phyloP scores from a whole-genome alignment of 2,797 vertebrate genomes.

The Thripadectes ignobilis region DNA sequence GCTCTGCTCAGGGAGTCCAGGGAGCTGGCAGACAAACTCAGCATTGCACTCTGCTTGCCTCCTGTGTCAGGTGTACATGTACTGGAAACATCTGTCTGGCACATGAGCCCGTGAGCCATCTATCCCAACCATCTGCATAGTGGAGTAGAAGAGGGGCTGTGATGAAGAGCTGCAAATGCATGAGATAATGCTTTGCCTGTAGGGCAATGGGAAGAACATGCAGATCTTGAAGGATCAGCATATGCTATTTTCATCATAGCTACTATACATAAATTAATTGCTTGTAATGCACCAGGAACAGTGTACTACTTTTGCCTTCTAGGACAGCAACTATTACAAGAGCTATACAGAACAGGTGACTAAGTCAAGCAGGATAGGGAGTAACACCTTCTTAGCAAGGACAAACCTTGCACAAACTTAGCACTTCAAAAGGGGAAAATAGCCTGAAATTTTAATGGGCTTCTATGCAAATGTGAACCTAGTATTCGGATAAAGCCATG shows the following conservation, averaged over 20 bases:
- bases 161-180: not conserved
- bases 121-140: not conserved
- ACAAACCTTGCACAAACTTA: not conserved
- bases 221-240: not conserved
- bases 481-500: not conserved
- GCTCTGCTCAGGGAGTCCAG: not conserved
- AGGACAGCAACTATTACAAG: not conserved
- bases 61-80: not conserved
- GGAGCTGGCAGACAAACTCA: not conserved
- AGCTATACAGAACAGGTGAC: not conserved
- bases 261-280: not conserved
- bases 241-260: not conserved
- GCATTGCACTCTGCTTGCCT: not conserved
- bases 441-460: not conserved
- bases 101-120: accelerated
- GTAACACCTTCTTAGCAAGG: not conserved
- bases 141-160: not conserved
- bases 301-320: not conserved
- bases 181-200: not conserved
- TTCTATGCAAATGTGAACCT: not conserved
- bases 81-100: not conserved
- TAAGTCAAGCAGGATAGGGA: not conserved
- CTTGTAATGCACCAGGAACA: not conserved
- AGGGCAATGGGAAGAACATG: not conserved
- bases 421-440: not conserved